These are phyloP conservation scores for Andrena camellia DNA, from an alignment of 2,888 invertebrate species.

Conservation along the genomic window DNA sequence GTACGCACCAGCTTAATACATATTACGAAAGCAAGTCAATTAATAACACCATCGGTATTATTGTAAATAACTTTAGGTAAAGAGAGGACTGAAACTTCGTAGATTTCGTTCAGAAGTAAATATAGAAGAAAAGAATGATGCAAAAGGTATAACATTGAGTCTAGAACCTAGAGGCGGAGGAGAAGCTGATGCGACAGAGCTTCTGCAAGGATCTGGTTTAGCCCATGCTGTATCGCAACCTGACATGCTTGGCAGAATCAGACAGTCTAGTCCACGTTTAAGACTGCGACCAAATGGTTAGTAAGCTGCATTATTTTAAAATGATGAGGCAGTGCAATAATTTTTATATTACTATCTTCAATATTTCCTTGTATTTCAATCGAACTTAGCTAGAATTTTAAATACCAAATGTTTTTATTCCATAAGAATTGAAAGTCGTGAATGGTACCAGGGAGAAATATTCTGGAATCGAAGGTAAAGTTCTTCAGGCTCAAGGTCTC, in stretches of 20 bases:
- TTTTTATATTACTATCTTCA: no score
- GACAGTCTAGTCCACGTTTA: conserved; percentile 79
- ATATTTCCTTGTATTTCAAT: background rate
- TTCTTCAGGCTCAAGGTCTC: conserved; percentile 83
- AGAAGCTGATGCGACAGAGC: conserved; percentile 84
- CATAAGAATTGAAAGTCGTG: conserved; percentile 78
- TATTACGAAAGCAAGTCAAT: background rate
- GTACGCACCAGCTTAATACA: background rate
- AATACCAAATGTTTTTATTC: conserved; percentile 14
- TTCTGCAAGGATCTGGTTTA: conserved; percentile 81
- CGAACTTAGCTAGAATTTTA: background rate
- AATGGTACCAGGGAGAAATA: conserved; percentile 82
- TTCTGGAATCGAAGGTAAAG: conserved; percentile 83
- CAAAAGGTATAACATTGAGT: conserved; percentile 78
- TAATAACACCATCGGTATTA: background rate
- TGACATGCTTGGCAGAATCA: conserved; percentile 81
- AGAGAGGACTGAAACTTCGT: conserved; percentile 83
- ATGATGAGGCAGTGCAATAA: no score
- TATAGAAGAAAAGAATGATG: conserved; percentile 83
- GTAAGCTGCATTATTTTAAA: conserved; percentile 6
- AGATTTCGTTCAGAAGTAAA: conserved; percentile 85
- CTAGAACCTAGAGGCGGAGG: conserved; percentile 83
- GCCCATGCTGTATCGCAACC: conserved; percentile 85
- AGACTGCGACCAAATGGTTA: conserved; percentile 79
- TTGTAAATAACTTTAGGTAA: conserved; percentile 75